Evolutionary conservation across 2,113 vertebrate species (phyloP).

Genomic region (Varanus salvator): DNA sequence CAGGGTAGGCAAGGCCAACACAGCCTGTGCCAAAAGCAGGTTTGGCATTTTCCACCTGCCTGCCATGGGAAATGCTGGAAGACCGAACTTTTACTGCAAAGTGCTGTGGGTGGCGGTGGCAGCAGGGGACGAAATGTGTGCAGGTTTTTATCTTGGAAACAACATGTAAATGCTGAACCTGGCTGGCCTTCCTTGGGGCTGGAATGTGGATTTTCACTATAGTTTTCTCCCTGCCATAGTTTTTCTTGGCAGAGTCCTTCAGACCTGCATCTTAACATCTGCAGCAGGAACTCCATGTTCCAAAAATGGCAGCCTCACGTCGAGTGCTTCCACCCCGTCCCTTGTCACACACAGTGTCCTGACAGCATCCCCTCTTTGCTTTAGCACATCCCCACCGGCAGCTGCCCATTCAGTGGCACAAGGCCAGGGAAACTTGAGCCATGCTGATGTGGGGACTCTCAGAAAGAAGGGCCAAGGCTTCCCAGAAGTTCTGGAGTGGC

Average conservation of each 20-base stretch:
- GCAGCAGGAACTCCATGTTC: not conserved
- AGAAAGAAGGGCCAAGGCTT: not conserved
- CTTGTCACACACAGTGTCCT: not conserved
- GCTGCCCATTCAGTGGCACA: not conserved
- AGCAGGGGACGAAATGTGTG: not conserved
- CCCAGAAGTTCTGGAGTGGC: not conserved
- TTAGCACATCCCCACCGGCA: not conserved
- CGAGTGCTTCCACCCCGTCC: not conserved
- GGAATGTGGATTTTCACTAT: not conserved
- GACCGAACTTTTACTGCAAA: not conserved
- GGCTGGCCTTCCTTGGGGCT: not conserved
- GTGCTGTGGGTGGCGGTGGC: too few relatives aligned
- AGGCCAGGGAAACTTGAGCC: not conserved
- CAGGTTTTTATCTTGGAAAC: not conserved
- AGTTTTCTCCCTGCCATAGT: not conserved
- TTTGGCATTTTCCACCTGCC: conserved; percentile 15
- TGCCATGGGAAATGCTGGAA: not conserved
- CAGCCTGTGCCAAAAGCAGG: not conserved
- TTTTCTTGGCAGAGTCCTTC: not conserved
- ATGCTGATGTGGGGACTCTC: not conserved
- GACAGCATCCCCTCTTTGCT: not conserved
- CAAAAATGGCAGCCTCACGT: not conserved
- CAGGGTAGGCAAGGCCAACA: rapidly evolving
- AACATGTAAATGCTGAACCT: not conserved
- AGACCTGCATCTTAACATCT: conserved; percentile 7